Evolutionary conservation across 2,113 vertebrate genomes (phyloP), one percentile per base, ranked within the genome.

Genomic region (Anguilla japonica): DNA sequence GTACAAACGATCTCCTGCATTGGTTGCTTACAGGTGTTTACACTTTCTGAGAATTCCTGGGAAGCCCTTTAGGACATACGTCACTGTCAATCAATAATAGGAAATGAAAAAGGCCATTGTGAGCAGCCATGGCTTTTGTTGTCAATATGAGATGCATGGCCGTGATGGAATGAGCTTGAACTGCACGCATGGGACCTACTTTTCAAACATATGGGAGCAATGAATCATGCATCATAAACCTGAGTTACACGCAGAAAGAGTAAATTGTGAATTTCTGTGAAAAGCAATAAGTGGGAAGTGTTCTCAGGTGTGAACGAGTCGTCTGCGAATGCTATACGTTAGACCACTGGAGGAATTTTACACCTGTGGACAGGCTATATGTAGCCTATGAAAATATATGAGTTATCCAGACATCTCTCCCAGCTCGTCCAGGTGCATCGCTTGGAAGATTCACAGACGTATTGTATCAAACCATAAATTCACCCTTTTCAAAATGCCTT

Each of bases 51-150:
- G 87, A 84, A 91, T 92, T 90, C 87, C 90, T 92, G 86, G 53
- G 63, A 85, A 5, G 26, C 67, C 87, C 86, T 89, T 88, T 88
- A 91, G 90, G 89, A 88, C 89, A 84, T 87, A 89, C 87, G 87
- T 85, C 83, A 41, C 41, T 82, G 46, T 85, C 41, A 86, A 84
- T 91, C 87, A 87, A 88, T 89, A 90, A 9, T 26, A 71, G 78
- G 86, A 90, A 88, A 90, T 88, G 85, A 88, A 83, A 86, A 84
- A 20, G 82, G 71, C 22, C 41, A n/a, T n/a, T 18, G 16, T 41
- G 41, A 40, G 83, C 41, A 20, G 26, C 26, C 43, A 53, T 6
- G 15, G n/a, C 5, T 16, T 40, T 57, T 57, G 26, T 57, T 57
- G n/a, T 57, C 84, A 85, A 41, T 43, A 50, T 16, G 71, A 46